phyloP scores from a whole-genome alignment of 2,113 vertebrate species.

The Megaptera novaeangliae region DNA sequence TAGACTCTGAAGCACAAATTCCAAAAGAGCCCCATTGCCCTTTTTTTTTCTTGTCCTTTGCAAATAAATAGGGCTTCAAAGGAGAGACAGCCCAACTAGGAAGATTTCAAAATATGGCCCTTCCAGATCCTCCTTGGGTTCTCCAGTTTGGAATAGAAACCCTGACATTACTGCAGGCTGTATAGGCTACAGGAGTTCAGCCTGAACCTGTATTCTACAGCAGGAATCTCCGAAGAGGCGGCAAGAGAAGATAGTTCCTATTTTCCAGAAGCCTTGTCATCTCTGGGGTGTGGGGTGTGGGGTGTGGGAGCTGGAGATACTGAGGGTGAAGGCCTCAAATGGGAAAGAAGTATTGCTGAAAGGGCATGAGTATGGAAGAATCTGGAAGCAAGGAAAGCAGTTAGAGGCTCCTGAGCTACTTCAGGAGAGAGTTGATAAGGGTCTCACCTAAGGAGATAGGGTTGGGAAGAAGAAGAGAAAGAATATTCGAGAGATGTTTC shows the following conservation, averaged over 20 bases:
- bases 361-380: background rate
- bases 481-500: background rate
- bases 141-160: background rate
- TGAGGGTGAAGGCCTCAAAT: background rate
- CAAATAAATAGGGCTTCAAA: background rate
- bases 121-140: background rate
- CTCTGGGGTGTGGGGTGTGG: fast-evolving
- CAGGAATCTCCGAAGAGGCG: background rate
- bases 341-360: background rate
- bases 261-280: background rate
- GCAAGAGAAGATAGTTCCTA: background rate
- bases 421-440: background rate
- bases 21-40: background rate
- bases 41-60: background rate
- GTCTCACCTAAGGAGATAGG: background rate
- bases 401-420: background rate
- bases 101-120: background rate
- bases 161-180: background rate
- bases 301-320: background rate
- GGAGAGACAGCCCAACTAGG: background rate
- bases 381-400: background rate
- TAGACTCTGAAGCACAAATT: background rate
- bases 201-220: background rate
- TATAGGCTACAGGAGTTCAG: background rate
- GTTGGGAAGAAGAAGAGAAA: background rate